Percentiles rank a stretch among this genome's conserved stretches.
These are phyloP conservation scores for Ganaspis brasiliensis DNA, from an alignment of 2,888 invertebrate genomes.

Conservation along the genomic window DNA sequence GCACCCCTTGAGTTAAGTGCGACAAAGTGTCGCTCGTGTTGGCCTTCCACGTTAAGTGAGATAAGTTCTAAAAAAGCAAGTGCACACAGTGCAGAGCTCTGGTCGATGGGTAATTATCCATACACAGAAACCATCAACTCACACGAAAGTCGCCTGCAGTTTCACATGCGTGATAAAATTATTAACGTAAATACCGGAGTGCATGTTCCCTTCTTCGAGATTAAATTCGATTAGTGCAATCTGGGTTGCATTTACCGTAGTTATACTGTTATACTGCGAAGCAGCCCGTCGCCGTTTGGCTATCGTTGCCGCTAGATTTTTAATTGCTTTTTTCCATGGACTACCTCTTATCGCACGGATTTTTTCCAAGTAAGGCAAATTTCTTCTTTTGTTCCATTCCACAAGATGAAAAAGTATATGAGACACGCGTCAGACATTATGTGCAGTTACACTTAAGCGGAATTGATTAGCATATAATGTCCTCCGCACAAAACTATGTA, in stretches of 20 bases:
- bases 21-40: constrained; percentile 59
- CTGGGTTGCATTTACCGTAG: constrained; percentile 57
- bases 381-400: constrained; percentile 31
- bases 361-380: constrained; percentile 48
- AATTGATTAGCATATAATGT: background rate
- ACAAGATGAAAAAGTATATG: constrained; percentile 23
- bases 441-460: background rate
- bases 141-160: background rate
- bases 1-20: constrained; percentile 59
- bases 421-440: constrained; percentile 11
- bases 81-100: background rate
- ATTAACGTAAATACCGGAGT: constrained; percentile 74
- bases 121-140: constrained; percentile 17
- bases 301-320: constrained; percentile 69
- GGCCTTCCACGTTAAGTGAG: constrained; percentile 55
- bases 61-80: constrained; percentile 59
- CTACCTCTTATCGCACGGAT: constrained; percentile 58
- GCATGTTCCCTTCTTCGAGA: constrained; percentile 70
- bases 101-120: constrained; percentile 25
- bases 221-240: constrained; percentile 64
- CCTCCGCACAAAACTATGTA: too few species aligned
- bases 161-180: constrained; percentile 72
- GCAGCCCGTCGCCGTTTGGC: constrained; percentile 41
- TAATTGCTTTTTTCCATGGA: constrained; percentile 68
- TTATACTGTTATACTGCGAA: constrained; percentile 42